Percentiles rank a stretch among this genome's conserved stretches.
These are phyloP conservation scores for Chydorus sphaericus DNA, from an alignment of 2,888 invertebrate species.

Conservation along the genomic window DNA sequence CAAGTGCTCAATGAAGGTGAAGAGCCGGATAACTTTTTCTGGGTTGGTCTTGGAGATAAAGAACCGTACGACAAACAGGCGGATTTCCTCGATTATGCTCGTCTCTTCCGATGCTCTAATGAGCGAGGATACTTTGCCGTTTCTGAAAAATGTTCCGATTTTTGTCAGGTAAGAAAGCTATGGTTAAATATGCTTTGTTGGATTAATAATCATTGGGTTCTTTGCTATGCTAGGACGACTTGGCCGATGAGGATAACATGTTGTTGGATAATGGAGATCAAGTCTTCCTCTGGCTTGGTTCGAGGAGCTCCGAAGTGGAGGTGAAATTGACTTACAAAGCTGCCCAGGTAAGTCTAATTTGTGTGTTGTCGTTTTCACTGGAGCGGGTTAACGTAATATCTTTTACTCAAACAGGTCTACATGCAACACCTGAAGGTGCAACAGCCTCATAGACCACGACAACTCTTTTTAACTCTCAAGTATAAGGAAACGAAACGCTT, in stretches of 20 bases:
- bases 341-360: conserved; percentile 57
- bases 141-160: conserved; percentile 96
- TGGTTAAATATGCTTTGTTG: neutral
- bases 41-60: conserved; percentile 85
- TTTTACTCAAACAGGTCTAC: conserved; percentile 55
- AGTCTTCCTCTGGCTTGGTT: conserved; percentile 94
- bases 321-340: conserved; percentile 97
- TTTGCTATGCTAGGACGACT: conserved; percentile 61
- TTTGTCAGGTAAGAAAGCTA: conserved; percentile 60
- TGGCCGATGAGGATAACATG: conserved; percentile 99
- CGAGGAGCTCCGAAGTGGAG: conserved; percentile 94
- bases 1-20: conserved; percentile 80
- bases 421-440: conserved; percentile 93
- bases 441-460: conserved; percentile 77
- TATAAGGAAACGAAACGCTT: conserved; percentile 91
- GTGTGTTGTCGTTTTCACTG: neutral
- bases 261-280: conserved; percentile 95
- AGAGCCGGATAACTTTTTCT: conserved; percentile 97
- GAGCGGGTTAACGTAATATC: neutral
- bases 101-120: conserved; percentile 95
- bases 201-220: neutral
- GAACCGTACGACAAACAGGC: conserved; percentile 79
- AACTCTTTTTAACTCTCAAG: conserved; percentile 85
- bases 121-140: conserved; percentile 98
- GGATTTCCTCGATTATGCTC: conserved; percentile 78